phyloP scores from a whole-genome alignment of 92 coral and sea anemone genomes.

The Epizoanthus stellaris region DNA sequence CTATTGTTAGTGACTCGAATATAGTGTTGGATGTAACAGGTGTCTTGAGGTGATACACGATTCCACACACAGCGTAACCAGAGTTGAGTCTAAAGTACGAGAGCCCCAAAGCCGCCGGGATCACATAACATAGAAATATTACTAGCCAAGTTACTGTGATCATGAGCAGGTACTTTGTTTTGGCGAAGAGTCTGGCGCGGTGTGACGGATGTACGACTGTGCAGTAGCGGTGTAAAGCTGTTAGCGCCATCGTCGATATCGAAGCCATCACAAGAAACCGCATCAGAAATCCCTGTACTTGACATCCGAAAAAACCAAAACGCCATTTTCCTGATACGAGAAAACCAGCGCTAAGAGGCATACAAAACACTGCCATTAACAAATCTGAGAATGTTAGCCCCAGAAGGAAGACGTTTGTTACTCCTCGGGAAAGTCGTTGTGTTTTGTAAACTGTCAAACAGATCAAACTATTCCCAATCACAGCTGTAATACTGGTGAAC shows the following conservation, averaged over 20 bases:
- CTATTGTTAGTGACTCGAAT: neutral
- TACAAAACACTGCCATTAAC: neutral
- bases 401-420: neutral
- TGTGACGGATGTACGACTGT: neutral
- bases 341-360: neutral
- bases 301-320: neutral
- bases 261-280: neutral
- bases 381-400: neutral
- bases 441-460: too few species aligned
- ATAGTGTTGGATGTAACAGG: neutral
- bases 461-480: too few species aligned
- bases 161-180: neutral
- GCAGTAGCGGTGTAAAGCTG: neutral
- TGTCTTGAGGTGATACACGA: conserved; percentile 2
- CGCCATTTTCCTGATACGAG: neutral
- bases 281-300: neutral
- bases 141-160: neutral
- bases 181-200: neutral
- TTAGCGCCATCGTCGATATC: neutral
- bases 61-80: conserved; percentile 10
- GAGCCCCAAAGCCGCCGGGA: neutral
- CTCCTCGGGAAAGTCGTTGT: too few species aligned
- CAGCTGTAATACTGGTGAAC: too few species aligned
- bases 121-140: neutral
- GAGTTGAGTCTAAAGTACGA: conserved; percentile 3